Base-by-base conservation (phyloP, 2,113 vertebrate species). In the Probosciger aterrimus region DNA sequence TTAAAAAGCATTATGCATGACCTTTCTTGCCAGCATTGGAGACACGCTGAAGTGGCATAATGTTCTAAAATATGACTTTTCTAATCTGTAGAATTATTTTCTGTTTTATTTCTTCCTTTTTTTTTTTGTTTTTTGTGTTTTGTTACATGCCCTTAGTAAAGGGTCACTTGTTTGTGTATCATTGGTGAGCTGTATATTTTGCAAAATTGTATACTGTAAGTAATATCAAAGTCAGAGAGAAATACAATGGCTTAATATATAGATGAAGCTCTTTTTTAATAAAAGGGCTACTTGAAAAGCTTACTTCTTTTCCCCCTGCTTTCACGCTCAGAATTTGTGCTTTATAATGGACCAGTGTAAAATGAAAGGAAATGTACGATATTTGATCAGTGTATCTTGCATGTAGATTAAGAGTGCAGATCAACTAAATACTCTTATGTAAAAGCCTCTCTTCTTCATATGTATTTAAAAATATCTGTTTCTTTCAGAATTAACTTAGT, bases 341-440 rank as follows among this genome's bases (percentile, higher is more conserved):
- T 96, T 73, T 91, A 64, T 86, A 94, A 83, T 95, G 86, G 90
- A 83, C 46, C 35, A 86, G 70, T 95, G 79, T 91, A 88, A 94
- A 93, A 71, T 71, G 79, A 84, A 85, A 55, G 43, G 78, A 82
- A 91, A 92, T 97, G 86, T 97, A 95, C 73, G 93, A 33, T 95
- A 92, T 93, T 93, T 46, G 76, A 79, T 97, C 1, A 33, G 73
- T 97, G 89, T 97, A 75, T 68, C 59, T 80, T 98, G 98, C 97
- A 98, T 98, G 98, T 97, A 68, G 87, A 81, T 93, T 97, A 93
- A 95, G 92, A 96, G 44, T 92, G 52, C 55, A 74, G 88, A 88
- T 96, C 92, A 94, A 39, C 76, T 94, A 92, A 95, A 91, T 90
- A 70, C 41, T 92, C 75, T 94, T 84, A 92, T 92, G 57, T 96